A percentile compares a stretch with the other conserved stretches of the same genome.
phyloP scores from a whole-genome alignment of 1,140 invertebrate genomes.

The Hypsibius dujardini region DNA sequence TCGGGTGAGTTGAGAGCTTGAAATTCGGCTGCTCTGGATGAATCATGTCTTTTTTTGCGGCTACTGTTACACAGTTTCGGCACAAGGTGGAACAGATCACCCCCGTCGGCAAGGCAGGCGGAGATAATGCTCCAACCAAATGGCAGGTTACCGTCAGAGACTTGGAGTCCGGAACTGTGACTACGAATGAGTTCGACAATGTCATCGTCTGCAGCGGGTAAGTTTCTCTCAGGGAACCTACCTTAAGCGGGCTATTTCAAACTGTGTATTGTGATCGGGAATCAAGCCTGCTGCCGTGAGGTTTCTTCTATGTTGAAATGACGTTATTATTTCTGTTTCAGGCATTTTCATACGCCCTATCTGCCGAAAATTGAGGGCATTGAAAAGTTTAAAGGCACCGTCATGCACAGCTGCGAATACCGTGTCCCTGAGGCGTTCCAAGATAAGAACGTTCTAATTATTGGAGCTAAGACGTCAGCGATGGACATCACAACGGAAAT shows the following conservation, averaged over 20 bases:
- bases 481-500: conserved; percentile 31
- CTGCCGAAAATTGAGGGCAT: conserved; percentile 28
- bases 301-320: background rate
- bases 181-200: conserved; percentile 25
- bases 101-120: conserved; percentile 19
- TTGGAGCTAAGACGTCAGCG: conserved; percentile 31
- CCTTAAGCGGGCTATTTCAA: too few relatives aligned
- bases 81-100: conserved; percentile 11
- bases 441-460: conserved; percentile 28
- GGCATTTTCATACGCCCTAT: conserved; percentile 30
- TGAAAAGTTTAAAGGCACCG: conserved; percentile 27
- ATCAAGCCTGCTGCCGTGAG: conserved; percentile 11
- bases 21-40: background rate
- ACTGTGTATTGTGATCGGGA: background rate
- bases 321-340: conserved; percentile 23
- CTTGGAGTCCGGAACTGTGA: conserved; percentile 12
- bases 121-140: background rate
- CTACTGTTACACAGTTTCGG: conserved; percentile 7
- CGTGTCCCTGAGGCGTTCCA: conserved; percentile 27
- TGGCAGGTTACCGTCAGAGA: conserved; percentile 19
- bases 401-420: conserved; percentile 32
- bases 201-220: conserved; percentile 33
- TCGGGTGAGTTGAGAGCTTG: conserved; percentile 25
- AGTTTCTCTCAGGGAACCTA: background rate
- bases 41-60: background rate